Evolutionary conservation across 1,140 invertebrate genomes (phyloP).

Genomic region (Scaptomyza graminum): DNA sequence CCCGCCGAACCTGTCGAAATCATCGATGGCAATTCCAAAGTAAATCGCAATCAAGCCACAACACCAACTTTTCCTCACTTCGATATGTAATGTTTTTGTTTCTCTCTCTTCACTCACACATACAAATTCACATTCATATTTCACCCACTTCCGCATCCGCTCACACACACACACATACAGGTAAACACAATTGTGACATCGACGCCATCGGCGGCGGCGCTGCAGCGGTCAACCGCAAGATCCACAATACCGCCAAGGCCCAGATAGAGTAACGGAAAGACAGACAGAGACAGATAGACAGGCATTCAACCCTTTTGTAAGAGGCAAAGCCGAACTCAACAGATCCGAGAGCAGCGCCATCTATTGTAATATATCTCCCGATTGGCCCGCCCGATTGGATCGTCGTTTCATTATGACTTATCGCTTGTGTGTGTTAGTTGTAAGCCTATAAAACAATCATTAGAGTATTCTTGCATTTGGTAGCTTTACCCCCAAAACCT

Average conservation of each 20-base stretch:
- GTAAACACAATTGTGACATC: slow-evolving; percentile 82
- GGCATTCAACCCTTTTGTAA: background rate
- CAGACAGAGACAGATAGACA: background rate
- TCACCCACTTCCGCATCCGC: slow-evolving; percentile 16
- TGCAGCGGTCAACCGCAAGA: slow-evolving; percentile 52
- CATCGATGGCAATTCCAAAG: slow-evolving; percentile 85
- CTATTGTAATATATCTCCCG: slow-evolving; percentile 73
- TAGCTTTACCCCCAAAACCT: slow-evolving; percentile 63
- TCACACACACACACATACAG: slow-evolving; percentile 43
- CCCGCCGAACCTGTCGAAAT: slow-evolving; percentile 84
- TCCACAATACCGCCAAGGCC: slow-evolving; percentile 77
- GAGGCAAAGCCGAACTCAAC: background rate
- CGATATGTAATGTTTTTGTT: slow-evolving; percentile 57
- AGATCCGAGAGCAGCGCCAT: slow-evolving; percentile 12
- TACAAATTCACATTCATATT: slow-evolving; percentile 4
- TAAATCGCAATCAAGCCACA: slow-evolving; percentile 70
- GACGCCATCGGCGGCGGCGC: slow-evolving; percentile 49
- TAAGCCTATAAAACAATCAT: slow-evolving; percentile 54
- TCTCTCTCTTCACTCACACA: slow-evolving; percentile 33
- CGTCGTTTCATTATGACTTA: background rate
- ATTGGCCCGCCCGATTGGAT: slow-evolving; percentile 16
- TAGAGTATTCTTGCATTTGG: slow-evolving; percentile 74
- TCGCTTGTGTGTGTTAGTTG: slow-evolving; percentile 10
- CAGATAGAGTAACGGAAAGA: slow-evolving; percentile 62
- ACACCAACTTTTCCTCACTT: background rate